A percentile compares a stretch with the other conserved stretches of the same genome.
These are phyloP conservation scores for Vombatus ursinus DNA, from an alignment of 2,113 vertebrate species.

Conservation along the genomic window DNA sequence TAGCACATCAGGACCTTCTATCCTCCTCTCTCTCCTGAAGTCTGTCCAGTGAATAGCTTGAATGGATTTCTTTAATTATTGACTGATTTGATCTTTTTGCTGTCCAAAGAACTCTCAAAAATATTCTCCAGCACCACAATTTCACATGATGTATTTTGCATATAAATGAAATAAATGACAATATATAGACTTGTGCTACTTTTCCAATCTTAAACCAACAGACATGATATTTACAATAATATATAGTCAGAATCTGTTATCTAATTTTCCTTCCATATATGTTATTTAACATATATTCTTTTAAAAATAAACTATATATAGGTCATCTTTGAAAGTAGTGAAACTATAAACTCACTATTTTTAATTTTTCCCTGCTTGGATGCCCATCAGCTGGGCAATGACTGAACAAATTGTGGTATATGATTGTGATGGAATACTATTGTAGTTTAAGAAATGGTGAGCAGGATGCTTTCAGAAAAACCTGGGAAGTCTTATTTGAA, in stretches of 20 bases:
- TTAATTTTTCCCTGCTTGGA: not conserved
- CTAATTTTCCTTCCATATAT: too few species aligned
- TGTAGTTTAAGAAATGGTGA: not conserved
- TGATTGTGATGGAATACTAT: not conserved
- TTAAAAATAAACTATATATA: not conserved
- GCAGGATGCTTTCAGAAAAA: not conserved
- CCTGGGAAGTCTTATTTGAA: not conserved
- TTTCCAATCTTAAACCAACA: too few species aligned
- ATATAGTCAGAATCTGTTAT: too few species aligned
- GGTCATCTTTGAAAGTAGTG: not conserved
- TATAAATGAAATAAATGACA: too few species aligned
- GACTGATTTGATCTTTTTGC: too few species aligned
- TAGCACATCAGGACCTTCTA: not conserved
- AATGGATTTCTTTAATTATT: not conserved
- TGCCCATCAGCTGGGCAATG: not conserved
- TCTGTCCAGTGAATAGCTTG: not conserved
- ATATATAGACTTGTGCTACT: too few species aligned
- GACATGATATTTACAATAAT: not conserved
- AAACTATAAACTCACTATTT: not conserved
- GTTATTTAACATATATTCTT: not conserved
- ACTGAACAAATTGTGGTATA: not conserved
- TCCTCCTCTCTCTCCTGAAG: not conserved
- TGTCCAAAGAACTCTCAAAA: too few species aligned
- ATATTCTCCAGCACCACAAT: too few species aligned
- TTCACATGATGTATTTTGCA: too few species aligned